Conservation (phyloP, 2,888 invertebrate species). For the Machimus atricapillus region DNA sequence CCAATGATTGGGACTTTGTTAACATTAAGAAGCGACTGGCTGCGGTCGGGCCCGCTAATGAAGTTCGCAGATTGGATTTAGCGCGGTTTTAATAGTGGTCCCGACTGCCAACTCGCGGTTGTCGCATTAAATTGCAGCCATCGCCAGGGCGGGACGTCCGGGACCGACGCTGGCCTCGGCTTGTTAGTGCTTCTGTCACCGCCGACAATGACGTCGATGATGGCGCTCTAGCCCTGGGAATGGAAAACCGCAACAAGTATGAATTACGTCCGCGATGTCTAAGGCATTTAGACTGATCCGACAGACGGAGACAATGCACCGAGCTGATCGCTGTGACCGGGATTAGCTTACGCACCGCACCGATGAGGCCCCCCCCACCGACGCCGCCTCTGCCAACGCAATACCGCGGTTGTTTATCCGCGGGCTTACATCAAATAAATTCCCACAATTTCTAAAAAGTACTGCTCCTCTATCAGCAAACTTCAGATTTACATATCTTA, state of each 20-base stretch:
- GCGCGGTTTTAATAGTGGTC: conserved; percentile 11
- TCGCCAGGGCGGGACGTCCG: background rate
- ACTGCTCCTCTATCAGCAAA: too few relatives aligned
- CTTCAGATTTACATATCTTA: too few relatives aligned
- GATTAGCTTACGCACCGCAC: background rate
- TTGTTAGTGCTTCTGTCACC: conserved; percentile 28
- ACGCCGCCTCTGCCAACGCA: too few relatives aligned
- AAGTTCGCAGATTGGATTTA: conserved; percentile 18
- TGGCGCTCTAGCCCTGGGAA: background rate
- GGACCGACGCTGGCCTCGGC: background rate
- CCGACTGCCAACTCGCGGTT: background rate
- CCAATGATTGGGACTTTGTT: background rate
- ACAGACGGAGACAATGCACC: background rate
- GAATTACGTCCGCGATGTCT: conserved; percentile 7
- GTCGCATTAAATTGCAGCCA: conserved; percentile 29
- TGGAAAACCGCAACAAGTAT: conserved; percentile 28
- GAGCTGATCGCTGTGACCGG: background rate
- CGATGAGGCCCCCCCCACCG: background rate
- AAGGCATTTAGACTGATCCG: background rate
- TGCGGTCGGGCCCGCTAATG: conserved; percentile 18
- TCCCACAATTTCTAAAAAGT: background rate
- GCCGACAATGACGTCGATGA: conserved; percentile 24
- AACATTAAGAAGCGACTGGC: background rate
- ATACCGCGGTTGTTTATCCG: background rate
- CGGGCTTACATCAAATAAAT: background rate